Percentiles rank a stretch among this genome's conserved stretches.
Conservation (phyloP, 2,113 vertebrate genomes). For the Podarcis raffonei region DNA sequence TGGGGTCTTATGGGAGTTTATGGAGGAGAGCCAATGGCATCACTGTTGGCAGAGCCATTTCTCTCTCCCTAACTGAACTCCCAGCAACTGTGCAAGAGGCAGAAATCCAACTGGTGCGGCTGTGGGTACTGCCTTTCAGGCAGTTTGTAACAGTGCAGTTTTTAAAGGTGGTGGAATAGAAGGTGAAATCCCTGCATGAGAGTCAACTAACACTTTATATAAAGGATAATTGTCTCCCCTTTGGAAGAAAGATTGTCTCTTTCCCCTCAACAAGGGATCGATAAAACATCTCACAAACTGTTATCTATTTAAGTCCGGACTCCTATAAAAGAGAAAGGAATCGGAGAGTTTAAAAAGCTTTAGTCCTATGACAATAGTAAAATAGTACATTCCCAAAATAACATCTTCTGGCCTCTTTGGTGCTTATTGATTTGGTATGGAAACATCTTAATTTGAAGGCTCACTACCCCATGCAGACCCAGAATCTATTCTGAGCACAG, state of each 20-base stretch:
- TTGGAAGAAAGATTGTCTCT: neutral
- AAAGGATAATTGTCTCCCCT: neutral
- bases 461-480: neutral
- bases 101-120: neutral
- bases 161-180: neutral
- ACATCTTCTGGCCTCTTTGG: neutral
- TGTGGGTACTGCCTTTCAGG: neutral
- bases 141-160: neutral
- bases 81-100: neutral
- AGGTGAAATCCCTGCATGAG: neutral
- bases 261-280: neutral
- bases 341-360: neutral
- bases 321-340: neutral
- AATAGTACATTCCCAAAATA: neutral
- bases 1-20: neutral
- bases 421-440: neutral
- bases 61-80: neutral
- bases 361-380: neutral
- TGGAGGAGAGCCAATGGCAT: neutral
- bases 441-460: neutral
- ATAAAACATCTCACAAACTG: constrained; percentile 13
- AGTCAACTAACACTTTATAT: neutral
- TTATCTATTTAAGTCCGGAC: constrained; percentile 16
- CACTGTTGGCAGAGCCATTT: too few relatives aligned
- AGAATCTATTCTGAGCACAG: neutral